Conservation (phyloP, 1,140 invertebrate genomes). For the Heliothis subflexa region DNA sequence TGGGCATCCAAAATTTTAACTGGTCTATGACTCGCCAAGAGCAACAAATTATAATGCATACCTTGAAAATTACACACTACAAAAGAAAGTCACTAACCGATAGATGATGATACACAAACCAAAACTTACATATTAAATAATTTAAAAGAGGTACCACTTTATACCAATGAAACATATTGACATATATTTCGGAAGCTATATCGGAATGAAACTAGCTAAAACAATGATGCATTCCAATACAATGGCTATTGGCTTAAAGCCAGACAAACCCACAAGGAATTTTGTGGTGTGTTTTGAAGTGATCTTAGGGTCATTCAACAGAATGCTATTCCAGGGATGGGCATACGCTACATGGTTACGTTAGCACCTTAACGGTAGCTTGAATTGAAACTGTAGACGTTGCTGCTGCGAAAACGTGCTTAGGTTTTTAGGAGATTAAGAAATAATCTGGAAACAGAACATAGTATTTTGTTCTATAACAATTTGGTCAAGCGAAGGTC, state of each 20-base stretch:
- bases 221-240: conserved; percentile 48
- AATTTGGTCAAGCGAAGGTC: no score
- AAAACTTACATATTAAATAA: not conserved
- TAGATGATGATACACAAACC: not conserved
- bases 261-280: conserved; percentile 24
- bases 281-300: conserved; percentile 25
- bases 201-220: conserved; percentile 42
- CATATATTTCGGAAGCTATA: not conserved
- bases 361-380: not conserved
- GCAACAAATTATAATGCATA: no score
- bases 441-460: no score
- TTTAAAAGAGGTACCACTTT: not conserved
- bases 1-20: no score
- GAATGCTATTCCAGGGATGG: not conserved
- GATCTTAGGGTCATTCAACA: not conserved
- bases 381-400: not conserved
- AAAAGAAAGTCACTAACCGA: not conserved
- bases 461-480: no score
- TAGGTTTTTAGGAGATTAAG: no score
- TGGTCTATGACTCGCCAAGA: no score
- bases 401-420: not conserved
- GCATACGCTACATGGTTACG: not conserved
- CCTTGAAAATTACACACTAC: no score
- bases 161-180: not conserved
- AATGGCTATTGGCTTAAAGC: conserved; percentile 40